These are phyloP conservation scores for Otis tarda DNA, from an alignment of 2,113 vertebrate species.

Conservation along the genomic window DNA sequence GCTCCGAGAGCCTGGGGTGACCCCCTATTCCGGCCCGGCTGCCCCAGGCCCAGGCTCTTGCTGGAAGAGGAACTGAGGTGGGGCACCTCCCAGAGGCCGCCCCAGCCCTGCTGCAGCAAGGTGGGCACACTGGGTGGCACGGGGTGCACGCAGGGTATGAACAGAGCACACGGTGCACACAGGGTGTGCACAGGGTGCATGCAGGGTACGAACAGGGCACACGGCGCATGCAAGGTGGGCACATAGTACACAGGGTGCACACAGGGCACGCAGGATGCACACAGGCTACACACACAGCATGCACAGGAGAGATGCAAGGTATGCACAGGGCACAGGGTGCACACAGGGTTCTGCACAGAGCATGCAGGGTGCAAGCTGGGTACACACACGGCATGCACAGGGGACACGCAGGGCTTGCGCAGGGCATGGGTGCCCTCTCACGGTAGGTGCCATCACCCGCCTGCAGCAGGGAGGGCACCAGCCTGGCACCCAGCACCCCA, in stretches of 20 bases:
- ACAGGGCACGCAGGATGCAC: too few species aligned
- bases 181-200: too few species aligned
- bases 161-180: too few species aligned
- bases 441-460: background rate
- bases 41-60: background rate
- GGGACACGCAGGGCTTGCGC: background rate
- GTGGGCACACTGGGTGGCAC: background rate
- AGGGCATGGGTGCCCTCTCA: slow-evolving; percentile 2
- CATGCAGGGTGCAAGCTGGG: too few species aligned
- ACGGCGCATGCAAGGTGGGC: too few species aligned
- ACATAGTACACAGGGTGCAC: too few species aligned
- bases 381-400: background rate
- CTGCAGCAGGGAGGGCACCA: background rate
- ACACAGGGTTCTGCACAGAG: background rate
- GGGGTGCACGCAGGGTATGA: too few species aligned
- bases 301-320: background rate
- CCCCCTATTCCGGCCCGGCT: background rate
- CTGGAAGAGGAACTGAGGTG: background rate
- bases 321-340: background rate
- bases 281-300: background rate
- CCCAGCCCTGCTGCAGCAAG: background rate
- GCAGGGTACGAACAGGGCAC: too few species aligned
- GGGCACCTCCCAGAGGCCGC: too few species aligned
- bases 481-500: background rate
- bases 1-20: too few species aligned